These are phyloP conservation scores for Eilema depressum DNA, from an alignment of 2,888 invertebrate genomes.

Conservation along the genomic window DNA sequence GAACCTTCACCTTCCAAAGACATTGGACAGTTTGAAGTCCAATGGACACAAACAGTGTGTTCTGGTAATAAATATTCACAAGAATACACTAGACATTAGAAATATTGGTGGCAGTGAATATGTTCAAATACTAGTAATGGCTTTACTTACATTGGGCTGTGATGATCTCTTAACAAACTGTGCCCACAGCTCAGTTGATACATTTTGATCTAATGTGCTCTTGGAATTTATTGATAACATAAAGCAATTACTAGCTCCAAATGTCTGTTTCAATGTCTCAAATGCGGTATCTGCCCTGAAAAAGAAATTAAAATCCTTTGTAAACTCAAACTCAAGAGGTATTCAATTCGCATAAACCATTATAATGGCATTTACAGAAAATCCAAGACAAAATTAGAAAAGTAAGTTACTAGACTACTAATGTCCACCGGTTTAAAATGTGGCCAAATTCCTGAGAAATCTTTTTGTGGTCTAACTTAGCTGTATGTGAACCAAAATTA, in stretches of 20 bases:
- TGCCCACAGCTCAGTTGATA: conserved; percentile 93
- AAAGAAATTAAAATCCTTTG: conserved; percentile 35
- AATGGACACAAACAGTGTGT: not conserved
- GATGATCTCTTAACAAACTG: conserved; percentile 90
- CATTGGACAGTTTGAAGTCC: not conserved
- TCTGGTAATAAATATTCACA: not conserved
- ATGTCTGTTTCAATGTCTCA: conserved; percentile 94
- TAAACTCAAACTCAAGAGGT: not conserved
- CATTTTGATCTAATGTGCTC: conserved; percentile 86
- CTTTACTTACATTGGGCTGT: conserved; percentile 78
- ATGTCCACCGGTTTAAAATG: too few relatives aligned
- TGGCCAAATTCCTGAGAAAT: too few relatives aligned
- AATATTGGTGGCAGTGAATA: not conserved
- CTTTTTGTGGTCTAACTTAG: too few relatives aligned
- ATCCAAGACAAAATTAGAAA: too few relatives aligned
- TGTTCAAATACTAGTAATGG: conserved; percentile 4
- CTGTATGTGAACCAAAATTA: too few relatives aligned
- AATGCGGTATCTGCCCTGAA: conserved; percentile 94
- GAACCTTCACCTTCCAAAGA: not conserved
- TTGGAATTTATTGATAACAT: conserved; percentile 96
- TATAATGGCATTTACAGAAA: not conserved
- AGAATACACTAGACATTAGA: not conserved
- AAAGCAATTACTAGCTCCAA: conserved; percentile 95
- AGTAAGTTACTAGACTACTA: too few relatives aligned
- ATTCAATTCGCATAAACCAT: not conserved